Evolutionary conservation across 1,140 invertebrate genomes (phyloP), one percentile per base, ranked within the genome.

Genomic region (Drosophila insularis): DNA sequence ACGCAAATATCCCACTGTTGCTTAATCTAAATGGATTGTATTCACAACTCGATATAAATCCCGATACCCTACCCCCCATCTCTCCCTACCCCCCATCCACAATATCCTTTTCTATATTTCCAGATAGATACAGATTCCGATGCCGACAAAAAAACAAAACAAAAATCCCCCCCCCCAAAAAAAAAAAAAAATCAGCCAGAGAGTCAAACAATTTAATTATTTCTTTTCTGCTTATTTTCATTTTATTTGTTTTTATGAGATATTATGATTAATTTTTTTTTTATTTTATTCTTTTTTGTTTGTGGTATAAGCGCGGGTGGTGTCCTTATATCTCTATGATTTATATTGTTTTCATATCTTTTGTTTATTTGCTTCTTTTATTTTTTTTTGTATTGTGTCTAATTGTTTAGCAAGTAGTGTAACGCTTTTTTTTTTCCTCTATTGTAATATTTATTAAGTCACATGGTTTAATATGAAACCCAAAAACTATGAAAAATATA

Each of bases 401-500:
- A 27, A 71, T 70, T 65, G 10, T 31, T 13, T 85, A 86, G 78
- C 46, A 59, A 39, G 65, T 56, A 56, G 10, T 55, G 27, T 78
- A 82, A 60, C 32, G 0, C 32, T 75, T 46, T 46, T 46, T 43
- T 14, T n/a, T 40, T 13, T 39, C 32, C 13, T 73, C 37, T 73
- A 73, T 79, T 73, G 40, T 76, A 79, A 31, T 86, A 86, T 86
- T 86, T 87, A 86, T 86, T 86, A 86, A 86, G 82, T 82, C 79
- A 80, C 69, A 87, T 81, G 82, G 82, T 86, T 86, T 86, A 60
- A 68, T 58, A 87, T 71, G 82, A 86, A 86, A 82, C 82, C 82
- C 82, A 86, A 89, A 86, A 86, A 86, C 69, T 68, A 77, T 80
- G 40, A 87, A 86, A 86, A 86, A 86, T 82, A 81, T 72, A 75